Percentiles rank a stretch among this genome's conserved stretches.
phyloP scores from a whole-genome alignment of 1,140 invertebrate genomes.

The Choristoneura fumiferana region DNA sequence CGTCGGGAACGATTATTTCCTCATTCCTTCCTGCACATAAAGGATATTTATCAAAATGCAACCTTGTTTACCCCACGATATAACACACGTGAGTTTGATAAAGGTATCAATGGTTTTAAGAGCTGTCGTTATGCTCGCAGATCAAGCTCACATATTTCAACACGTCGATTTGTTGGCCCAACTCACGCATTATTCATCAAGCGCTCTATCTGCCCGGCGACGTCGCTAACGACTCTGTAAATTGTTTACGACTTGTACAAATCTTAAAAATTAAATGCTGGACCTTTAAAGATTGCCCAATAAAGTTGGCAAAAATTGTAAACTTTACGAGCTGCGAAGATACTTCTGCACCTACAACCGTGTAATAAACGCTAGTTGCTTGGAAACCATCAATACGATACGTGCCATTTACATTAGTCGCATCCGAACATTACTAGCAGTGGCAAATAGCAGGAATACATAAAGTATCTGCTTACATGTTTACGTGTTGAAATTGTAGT shows the following conservation, averaged over 20 bases:
- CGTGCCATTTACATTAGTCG: conserved; percentile 1
- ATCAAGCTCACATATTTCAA: conserved; percentile 1
- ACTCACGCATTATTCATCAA: background rate
- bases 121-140: background rate
- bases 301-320: conserved; percentile 5
- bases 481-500: background rate
- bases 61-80: no score
- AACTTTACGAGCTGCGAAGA: conserved; percentile 3
- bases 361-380: conserved; percentile 4
- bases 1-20: no score
- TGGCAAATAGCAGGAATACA: no score
- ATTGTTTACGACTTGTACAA: conserved; percentile 35
- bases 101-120: no score
- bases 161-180: background rate
- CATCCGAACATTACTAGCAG: background rate
- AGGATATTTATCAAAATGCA: no score
- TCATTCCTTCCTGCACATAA: no score
- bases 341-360: background rate
- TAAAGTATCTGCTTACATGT: background rate
- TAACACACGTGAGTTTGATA: no score
- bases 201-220: background rate
- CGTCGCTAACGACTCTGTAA: conserved; percentile 34
- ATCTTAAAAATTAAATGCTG: background rate
- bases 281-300: background rate
- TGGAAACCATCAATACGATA: conserved; percentile 1